A percentile compares a stretch with the other conserved stretches of the same genome.
phyloP scores from a whole-genome alignment of 2,888 invertebrate genomes.

The Agrochola circellaris region DNA sequence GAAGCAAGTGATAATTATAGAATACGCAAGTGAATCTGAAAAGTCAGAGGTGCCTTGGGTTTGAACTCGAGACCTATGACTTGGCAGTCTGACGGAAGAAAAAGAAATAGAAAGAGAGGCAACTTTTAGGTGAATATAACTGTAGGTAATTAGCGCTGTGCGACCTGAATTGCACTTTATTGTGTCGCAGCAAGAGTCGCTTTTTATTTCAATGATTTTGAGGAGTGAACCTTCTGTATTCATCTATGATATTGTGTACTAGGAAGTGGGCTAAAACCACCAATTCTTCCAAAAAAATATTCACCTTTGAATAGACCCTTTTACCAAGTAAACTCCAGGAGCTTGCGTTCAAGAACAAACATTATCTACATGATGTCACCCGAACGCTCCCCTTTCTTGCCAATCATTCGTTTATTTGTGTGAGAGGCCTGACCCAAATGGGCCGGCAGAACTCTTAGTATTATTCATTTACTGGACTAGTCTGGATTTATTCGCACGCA shows the following conservation, averaged over 20 bases:
- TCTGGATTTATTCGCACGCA: not conserved
- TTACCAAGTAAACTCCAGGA: not conserved
- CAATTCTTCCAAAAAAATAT: not conserved
- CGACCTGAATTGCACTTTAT: no score
- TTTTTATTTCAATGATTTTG: no score
- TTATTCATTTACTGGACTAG: not conserved
- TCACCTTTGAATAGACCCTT: not conserved
- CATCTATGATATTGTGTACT: not conserved
- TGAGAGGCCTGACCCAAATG: constrained; percentile 10
- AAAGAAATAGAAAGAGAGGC: no score
- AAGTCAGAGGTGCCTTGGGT: no score
- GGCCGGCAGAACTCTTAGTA: not conserved
- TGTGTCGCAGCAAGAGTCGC: no score
- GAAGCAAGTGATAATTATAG: no score
- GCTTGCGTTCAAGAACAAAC: constrained; percentile 14
- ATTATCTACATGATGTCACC: constrained; percentile 19
- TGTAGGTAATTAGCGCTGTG: no score
- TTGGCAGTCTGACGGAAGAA: no score
- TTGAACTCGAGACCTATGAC: no score
- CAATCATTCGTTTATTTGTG: constrained; percentile 22
- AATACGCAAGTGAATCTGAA: no score
- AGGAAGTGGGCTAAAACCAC: not conserved
- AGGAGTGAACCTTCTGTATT: no score
- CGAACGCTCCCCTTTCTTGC: constrained; percentile 38
- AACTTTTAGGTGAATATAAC: no score